Evolutionary conservation across 1,140 invertebrate genomes (phyloP), one percentile per base, ranked within the genome.

Genomic region (Littorina saxatilis): DNA sequence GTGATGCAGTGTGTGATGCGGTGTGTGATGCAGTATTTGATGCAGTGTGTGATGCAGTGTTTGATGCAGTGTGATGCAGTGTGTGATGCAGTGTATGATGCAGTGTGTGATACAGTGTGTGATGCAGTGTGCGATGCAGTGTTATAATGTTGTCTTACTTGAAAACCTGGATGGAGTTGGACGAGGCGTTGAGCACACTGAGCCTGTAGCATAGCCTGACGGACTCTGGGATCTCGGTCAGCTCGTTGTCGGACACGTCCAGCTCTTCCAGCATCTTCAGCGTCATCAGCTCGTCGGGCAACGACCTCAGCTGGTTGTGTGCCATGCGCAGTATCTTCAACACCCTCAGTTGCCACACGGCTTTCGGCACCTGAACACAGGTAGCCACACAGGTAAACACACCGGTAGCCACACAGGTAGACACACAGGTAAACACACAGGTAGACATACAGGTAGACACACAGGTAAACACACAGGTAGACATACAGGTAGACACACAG

Each of bases 121-220:
- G n/a, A n/a, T n/a, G 23, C 63, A 78, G 40, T 17, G 29, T n/a
- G 17, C 17, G 55, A 7, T 58, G n/a, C 55, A 27, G 17, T 58
- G 17, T n/a, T 27, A 7, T 52, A 11, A 52, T 11, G 20, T 5
- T 27, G 61, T 9, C 40, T 50, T 27, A 39, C 7, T 83, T 55
- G 68, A 91, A 88, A 29, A 87, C 86, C 1, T 52, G 83, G 39
- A 92, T 82, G 23, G 86, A 82, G 79, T 92, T 92, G 47, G 88
- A 86, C 2, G 89, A 89, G 4, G 86, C 80, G 72, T 91, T 85
- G 27, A 91, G 79, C 7, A 79, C 81, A 20, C 77, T 63, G 27
- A 91, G 84, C 32, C 87, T 84, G 35, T 84, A 82, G 70, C 91
- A 82, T 23, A 84, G 83, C 58, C 83, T 80, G 52, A 91, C 88